Base-by-base conservation (phyloP, 2,888 invertebrate species). In the Xestia sexstrigata region DNA sequence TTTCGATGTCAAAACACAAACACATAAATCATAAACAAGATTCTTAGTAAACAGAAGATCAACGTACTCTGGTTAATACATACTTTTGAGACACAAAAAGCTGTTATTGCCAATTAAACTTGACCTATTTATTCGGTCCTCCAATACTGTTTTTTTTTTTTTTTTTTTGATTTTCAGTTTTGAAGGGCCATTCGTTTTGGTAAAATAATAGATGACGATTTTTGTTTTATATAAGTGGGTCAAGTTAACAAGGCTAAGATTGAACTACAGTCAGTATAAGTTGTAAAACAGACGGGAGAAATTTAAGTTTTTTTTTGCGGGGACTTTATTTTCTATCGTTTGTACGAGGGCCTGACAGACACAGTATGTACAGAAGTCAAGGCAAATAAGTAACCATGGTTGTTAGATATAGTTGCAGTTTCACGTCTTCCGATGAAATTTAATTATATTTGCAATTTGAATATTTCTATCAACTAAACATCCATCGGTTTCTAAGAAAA, bases 1-100 rank as follows among this genome's bases (percentile, higher is more conserved):
- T 78, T 79, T 84, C 47, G 65, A 68, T 74, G 65, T 79, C 74
- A 76, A 70, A 74, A 60, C 70, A 82, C 69, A 77, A 74, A 68
- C 45, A 35, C 39, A 75, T 83, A 76, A 78, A 85, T 87, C 81
- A 81, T 77, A 77, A 73, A 70, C 60, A 70, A 35, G 62, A 26
- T 58, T 52, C 30, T 49, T 42, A 65, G 74, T 78, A 86, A 83
- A 86, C 78, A 60, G 86, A 65, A 84, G 68, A 65, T 23, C 85
- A 76, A 60, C 23, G 2, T 58, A 45, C 55, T 58, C 45, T 86
- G 72, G 81, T 52, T 74, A 11, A 42, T 35, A 39, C 2, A 26
- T 58, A 26, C 55, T 66, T 68, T 49, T 49, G n/a, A 52, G 39
- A 39, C 45, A 35, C 45, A 60, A 69, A 78, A 26, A 30, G 4